Evolutionary conservation across 2,113 vertebrate species (phyloP), one percentile per base, ranked within the genome.

Genomic region (Brachypteracias leptosomus): DNA sequence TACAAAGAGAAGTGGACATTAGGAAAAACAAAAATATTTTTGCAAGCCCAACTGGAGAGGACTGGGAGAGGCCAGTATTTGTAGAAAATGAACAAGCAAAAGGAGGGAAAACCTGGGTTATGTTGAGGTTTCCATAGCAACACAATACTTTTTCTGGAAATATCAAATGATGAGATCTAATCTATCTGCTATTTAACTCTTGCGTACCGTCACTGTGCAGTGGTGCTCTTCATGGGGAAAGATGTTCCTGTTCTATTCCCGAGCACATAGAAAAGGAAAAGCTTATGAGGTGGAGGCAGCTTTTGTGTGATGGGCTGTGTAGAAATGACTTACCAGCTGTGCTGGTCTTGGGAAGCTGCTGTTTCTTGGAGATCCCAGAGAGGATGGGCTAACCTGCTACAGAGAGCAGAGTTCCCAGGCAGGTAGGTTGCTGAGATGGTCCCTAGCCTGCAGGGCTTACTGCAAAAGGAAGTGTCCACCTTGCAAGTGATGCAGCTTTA

Each of bases 101-200:
- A 94, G 65, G 68, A 95, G 80, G 79, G 84, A 95, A 94, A 97
- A 90, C 83, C 65, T 11, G 38, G 90, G 61, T 93, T 94, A 87
- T 81, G 84, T 72, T 95, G 95, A 55, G 76, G 94, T 97, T 97
- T 94, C 96, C 86, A 96, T 97, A 89, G 96, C 93, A 97, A 96
- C 92, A 35, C 68, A 90, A 92, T 92, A 96, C 72, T 97, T 94
- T 90, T 92, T 90, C 79, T 93, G 79, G 93, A 91, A 96, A 94
- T 92, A 18, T 96, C 92, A 85, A 88, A 85, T 80, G 79, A 89
- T 90, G 85, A 84, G 71, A 93, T 94, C 61, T 84, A 67, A 92
- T 93, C 88, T 96, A 55, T 93, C 90, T 81, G 75, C 61, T 82
- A 4, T 65, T 96, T 96, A 96, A 95, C 92, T 92, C 93, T 89